Conservation (phyloP, 2,113 vertebrate species). For the Crotalus horridus region DNA sequence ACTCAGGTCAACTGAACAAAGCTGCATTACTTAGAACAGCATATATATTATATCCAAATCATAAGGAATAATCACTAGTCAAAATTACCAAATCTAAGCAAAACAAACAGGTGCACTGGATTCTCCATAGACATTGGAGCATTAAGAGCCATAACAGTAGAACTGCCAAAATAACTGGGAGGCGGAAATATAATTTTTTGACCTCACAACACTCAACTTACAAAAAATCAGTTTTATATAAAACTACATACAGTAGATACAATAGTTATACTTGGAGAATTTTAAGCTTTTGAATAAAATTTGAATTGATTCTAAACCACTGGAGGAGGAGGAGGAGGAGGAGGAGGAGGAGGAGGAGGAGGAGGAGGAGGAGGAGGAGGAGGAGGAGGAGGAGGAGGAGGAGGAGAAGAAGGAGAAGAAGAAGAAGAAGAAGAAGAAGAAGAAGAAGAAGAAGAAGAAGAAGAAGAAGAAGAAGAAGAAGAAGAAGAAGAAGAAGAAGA, state of each 20-base stretch:
- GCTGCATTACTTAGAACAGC: background rate
- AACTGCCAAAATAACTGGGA: background rate
- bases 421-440: too few relatives aligned
- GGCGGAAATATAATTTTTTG: background rate
- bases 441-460: fast-evolving
- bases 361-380: too few relatives aligned
- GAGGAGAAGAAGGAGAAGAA: too few relatives aligned
- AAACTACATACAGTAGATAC: background rate
- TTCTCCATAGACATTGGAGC: background rate
- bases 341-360: too few relatives aligned
- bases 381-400: too few relatives aligned
- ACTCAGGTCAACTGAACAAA: background rate
- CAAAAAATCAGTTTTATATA: background rate
- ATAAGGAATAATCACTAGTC: background rate
- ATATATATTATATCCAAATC: background rate
- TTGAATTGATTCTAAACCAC: background rate
- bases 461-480: too few relatives aligned
- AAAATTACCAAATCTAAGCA: background rate
- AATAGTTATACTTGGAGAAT: background rate
- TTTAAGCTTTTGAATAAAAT: background rate
- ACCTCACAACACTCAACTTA: background rate
- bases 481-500: too few relatives aligned
- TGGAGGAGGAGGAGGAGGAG: too few relatives aligned
- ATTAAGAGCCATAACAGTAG: background rate
- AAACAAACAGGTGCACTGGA: background rate